Conservation (phyloP, 1,140 invertebrate species). For the Octopus bimaculoides region DNA sequence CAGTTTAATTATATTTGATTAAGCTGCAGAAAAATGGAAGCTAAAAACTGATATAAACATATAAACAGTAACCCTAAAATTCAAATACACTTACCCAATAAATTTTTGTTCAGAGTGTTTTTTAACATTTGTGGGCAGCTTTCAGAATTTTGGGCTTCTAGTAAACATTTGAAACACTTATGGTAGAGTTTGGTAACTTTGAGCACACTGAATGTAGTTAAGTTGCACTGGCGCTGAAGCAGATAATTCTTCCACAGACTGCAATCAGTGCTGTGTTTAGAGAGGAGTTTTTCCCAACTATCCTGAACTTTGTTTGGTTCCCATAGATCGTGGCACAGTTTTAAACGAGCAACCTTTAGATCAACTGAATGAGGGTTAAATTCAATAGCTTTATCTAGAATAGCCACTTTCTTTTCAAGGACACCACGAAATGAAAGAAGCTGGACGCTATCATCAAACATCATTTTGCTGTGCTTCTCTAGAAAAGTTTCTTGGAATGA, state of each 20-base stretch:
- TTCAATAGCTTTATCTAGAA: slow-evolving; percentile 59
- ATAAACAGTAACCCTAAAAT: too few species aligned
- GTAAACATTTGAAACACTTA: slow-evolving; percentile 53
- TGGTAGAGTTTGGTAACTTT: slow-evolving; percentile 50
- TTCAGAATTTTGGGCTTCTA: slow-evolving; percentile 31
- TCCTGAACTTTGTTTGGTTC: slow-evolving; percentile 50
- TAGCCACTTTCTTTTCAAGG: slow-evolving; percentile 58
- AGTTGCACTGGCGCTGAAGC: slow-evolving; percentile 49
- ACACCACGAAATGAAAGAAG: slow-evolving; percentile 17
- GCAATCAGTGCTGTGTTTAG: slow-evolving; percentile 55
- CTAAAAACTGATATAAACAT: too few species aligned
- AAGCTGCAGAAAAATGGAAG: too few species aligned
- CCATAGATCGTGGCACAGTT: slow-evolving; percentile 50
- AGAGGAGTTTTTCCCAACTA: slow-evolving; percentile 58
- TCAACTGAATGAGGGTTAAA: slow-evolving; percentile 54
- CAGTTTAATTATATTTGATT: too few species aligned
- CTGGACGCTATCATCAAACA: not conserved
- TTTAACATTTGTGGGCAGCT: slow-evolving; percentile 27
- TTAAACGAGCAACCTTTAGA: slow-evolving; percentile 52
- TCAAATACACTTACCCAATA: slow-evolving; percentile 40
- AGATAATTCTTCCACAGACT: slow-evolving; percentile 58
- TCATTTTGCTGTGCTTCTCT: slow-evolving; percentile 16
- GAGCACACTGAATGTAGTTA: slow-evolving; percentile 52
- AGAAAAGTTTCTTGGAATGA: slow-evolving; percentile 54
- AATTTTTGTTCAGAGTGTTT: slow-evolving; percentile 33